Evolutionary conservation across 2,888 invertebrate species (phyloP).

Genomic region (Sycophila texana): DNA sequence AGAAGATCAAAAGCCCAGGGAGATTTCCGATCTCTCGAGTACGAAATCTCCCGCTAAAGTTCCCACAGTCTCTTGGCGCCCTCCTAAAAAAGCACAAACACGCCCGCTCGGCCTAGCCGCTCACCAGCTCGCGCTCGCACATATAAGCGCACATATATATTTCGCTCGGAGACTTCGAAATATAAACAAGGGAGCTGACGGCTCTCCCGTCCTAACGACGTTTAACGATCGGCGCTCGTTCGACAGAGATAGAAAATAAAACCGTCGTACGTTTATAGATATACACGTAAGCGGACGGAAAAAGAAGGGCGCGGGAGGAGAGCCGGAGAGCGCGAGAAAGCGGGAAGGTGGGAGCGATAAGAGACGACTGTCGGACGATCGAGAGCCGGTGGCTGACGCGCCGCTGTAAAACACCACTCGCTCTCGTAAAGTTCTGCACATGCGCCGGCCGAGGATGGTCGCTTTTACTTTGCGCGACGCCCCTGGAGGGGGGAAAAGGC

Average conservation of each 20-base stretch:
- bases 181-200: constrained; percentile 45
- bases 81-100: constrained; percentile 5
- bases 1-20: constrained; percentile 14
- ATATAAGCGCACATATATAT: background rate
- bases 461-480: constrained; percentile 13
- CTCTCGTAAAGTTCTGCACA: constrained; percentile 27
- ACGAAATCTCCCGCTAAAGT: constrained; percentile 10
- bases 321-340: constrained; percentile 6
- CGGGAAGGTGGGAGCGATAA: background rate
- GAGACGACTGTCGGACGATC: background rate
- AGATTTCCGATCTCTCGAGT: constrained; percentile 2
- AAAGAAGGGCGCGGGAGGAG: background rate
- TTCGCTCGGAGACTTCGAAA: constrained; percentile 21
- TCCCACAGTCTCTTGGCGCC: constrained; percentile 23
- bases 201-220: constrained; percentile 34
- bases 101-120: background rate
- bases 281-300: background rate
- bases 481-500: no score
- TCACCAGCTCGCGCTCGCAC: background rate
- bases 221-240: constrained; percentile 32
- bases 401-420: constrained; percentile 41
- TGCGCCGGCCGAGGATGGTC: background rate
- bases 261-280: background rate
- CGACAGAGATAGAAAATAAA: constrained; percentile 23
- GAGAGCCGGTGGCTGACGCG: constrained; percentile 30